These are phyloP conservation scores for Oceanodroma leucorhoa DNA, from an alignment of 2,797 vertebrate genomes.

Conservation along the genomic window DNA sequence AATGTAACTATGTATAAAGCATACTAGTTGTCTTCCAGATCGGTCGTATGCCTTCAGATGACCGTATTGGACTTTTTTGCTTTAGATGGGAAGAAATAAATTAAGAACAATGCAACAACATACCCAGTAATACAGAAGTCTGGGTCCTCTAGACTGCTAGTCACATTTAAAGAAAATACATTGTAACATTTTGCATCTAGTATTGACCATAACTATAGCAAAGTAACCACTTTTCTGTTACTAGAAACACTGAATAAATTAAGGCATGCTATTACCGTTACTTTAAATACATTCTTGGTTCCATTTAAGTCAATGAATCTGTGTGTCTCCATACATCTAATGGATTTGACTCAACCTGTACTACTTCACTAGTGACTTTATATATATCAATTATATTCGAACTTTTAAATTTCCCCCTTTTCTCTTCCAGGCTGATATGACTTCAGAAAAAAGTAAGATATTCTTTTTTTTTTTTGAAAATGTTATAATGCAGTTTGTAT, in stretches of 20 bases:
- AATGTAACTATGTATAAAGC: neutral
- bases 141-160: neutral
- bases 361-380: neutral
- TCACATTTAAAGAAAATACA: neutral
- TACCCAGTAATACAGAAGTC: neutral
- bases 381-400: neutral
- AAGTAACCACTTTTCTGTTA: neutral
- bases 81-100: neutral
- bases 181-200: neutral
- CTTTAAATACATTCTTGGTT: neutral
- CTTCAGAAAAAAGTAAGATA: slow-evolving; percentile 95
- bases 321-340: neutral
- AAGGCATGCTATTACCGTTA: neutral
- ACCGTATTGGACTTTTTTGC: neutral
- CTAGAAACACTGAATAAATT: neutral
- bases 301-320: neutral
- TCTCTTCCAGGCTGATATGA: slow-evolving; percentile 86
- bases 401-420: slow-evolving; percentile 53
- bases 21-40: neutral
- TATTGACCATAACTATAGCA: neutral
- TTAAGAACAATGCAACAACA: neutral
- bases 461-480: neutral
- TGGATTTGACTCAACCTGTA: neutral
- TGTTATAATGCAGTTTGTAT: slow-evolving; percentile 30
- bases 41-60: neutral